A percentile compares a stretch with the other conserved stretches of the same genome.
These are phyloP conservation scores for Abrostola tripartita DNA, from an alignment of 2,888 invertebrate species.

Conservation along the genomic window DNA sequence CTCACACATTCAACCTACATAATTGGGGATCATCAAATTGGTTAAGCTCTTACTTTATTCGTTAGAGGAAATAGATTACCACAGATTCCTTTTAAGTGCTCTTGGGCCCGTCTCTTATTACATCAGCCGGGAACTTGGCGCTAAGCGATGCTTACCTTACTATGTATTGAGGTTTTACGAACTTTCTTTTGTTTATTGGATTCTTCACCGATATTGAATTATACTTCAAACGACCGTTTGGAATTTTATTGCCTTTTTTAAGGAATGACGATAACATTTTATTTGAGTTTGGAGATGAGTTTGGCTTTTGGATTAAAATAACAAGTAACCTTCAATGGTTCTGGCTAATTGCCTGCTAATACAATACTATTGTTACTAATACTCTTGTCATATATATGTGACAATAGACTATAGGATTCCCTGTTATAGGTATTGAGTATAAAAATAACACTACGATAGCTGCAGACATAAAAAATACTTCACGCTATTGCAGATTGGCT, in stretches of 20 bases:
- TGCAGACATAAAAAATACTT: too few species aligned
- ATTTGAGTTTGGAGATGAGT: neutral
- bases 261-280: too few species aligned
- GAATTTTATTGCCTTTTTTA: neutral
- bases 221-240: constrained; percentile 1
- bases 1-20: constrained; percentile 57
- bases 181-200: constrained; percentile 32
- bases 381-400: neutral
- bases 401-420: neutral
- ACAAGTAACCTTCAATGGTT: neutral
- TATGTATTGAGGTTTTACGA: constrained; percentile 43
- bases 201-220: constrained; percentile 4
- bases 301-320: neutral
- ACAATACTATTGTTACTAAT: neutral
- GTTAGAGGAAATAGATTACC: constrained; percentile 75
- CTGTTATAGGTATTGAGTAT: too few species aligned
- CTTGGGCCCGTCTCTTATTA: constrained; percentile 65
- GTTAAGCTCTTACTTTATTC: constrained; percentile 70
- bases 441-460: too few species aligned
- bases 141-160: constrained; percentile 50
- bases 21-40: constrained; percentile 76
- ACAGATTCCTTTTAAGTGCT: constrained; percentile 73
- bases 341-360: neutral
- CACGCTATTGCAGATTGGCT: too few species aligned
- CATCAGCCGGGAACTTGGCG: constrained; percentile 57